Conservation (phyloP, 1,140 invertebrate genomes). For the Hormaphis cornu region DNA sequence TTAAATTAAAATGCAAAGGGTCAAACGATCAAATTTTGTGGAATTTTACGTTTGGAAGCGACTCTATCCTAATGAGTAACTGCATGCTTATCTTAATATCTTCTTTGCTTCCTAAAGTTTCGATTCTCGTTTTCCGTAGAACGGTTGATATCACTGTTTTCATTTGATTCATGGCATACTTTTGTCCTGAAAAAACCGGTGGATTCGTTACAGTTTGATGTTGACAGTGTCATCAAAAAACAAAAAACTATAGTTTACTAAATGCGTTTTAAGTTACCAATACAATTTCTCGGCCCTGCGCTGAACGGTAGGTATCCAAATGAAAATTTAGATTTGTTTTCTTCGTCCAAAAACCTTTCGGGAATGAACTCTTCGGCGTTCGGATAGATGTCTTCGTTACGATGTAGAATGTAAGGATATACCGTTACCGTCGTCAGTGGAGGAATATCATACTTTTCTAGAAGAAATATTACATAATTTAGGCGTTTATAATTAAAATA, state of each 20-base stretch:
- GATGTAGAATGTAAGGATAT: slow-evolving; percentile 51
- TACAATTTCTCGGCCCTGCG: slow-evolving; percentile 64
- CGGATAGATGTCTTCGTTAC: slow-evolving; percentile 57
- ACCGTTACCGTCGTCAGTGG: slow-evolving; percentile 43
- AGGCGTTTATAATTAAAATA: not conserved
- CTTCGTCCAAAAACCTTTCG: slow-evolving; percentile 58
- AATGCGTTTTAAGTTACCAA: too few relatives aligned
- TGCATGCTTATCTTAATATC: not conserved
- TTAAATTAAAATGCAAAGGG: not conserved
- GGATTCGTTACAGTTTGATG: too few relatives aligned
- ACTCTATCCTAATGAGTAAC: not conserved
- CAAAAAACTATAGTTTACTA: too few relatives aligned
- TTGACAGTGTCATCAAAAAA: too few relatives aligned
- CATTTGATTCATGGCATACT: slow-evolving; percentile 50
- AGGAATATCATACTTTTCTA: slow-evolving; percentile 47
- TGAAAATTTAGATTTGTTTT: slow-evolving; percentile 44
- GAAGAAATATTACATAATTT: slow-evolving; percentile 12
- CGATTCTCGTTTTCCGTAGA: slow-evolving; percentile 49
- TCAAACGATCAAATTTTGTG: not conserved
- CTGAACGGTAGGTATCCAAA: slow-evolving; percentile 61
- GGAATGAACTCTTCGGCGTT: slow-evolving; percentile 66
- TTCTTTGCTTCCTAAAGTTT: slow-evolving; percentile 32
- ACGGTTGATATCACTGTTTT: slow-evolving; percentile 48
- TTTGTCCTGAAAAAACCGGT: slow-evolving; percentile 44
- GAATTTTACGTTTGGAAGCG: not conserved